Evolutionary conservation across 2,888 invertebrate genomes (phyloP).

Genomic region (Escarpia spicata): DNA sequence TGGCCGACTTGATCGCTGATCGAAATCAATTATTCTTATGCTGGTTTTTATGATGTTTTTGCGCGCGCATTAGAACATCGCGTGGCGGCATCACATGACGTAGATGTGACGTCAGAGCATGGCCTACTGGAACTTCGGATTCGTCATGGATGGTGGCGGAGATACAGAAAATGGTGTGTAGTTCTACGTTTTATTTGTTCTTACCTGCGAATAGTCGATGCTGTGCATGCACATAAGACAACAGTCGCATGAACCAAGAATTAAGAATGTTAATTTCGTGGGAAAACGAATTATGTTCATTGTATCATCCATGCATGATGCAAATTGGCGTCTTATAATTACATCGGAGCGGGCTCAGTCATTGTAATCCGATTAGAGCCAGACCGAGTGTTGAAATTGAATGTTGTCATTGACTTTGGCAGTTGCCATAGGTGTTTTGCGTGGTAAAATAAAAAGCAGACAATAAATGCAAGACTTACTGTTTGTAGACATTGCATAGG

Average conservation of each 20-base stretch:
- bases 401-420: too few species aligned
- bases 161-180: not conserved
- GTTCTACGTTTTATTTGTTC: not conserved
- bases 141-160: conserved; percentile 13
- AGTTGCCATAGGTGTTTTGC: too few species aligned
- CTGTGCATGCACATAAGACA: not conserved
- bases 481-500: too few species aligned
- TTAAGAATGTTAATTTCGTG: not conserved
- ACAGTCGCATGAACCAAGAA: not conserved
- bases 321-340: not conserved
- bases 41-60: too few species aligned
- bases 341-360: not conserved
- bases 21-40: too few species aligned
- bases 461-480: too few species aligned
- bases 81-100: not conserved
- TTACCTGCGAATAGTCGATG: not conserved
- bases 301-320: not conserved
- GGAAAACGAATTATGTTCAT: not conserved
- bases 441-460: too few species aligned
- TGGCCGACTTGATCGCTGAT: too few species aligned
- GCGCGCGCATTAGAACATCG: not conserved
- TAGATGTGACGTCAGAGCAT: conserved; percentile 6
- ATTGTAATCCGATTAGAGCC: not conserved
- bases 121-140: conserved; percentile 16
- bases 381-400: too few species aligned